Evolutionary conservation across 2,113 vertebrate species (phyloP).

Genomic region (Sphaerodactylus townsendi): DNA sequence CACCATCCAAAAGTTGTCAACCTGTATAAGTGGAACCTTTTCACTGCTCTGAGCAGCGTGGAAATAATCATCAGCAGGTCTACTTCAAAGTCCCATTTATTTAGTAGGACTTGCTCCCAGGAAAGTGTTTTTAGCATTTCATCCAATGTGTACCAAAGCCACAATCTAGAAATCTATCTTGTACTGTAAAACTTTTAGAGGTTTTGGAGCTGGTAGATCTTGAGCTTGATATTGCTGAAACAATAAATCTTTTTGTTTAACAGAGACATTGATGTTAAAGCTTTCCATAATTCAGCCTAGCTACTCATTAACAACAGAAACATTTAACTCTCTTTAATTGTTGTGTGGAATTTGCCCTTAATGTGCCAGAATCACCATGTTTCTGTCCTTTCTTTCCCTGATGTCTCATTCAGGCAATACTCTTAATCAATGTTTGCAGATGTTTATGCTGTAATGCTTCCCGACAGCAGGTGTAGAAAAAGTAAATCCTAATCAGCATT

Average conservation of each 20-base stretch:
- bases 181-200: conserved; percentile 5
- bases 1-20: too few species aligned
- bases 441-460: conserved; percentile 72
- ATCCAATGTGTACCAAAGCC: not conserved
- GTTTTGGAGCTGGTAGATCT: conserved; percentile 21
- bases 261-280: conserved; percentile 38
- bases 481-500: conserved; percentile 65
- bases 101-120: too few species aligned
- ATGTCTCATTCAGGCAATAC: conserved; percentile 69
- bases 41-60: too few species aligned
- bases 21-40: too few species aligned
- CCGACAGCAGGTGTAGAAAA: conserved; percentile 71
- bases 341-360: conserved; percentile 50
- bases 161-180: not conserved
- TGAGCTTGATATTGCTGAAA: not conserved
- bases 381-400: conserved; percentile 50
- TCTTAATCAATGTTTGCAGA: conserved; percentile 76
- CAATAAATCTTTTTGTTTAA: not conserved
- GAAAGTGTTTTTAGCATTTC: too few species aligned
- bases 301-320: conserved; percentile 39
- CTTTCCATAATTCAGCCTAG: conserved; percentile 22
- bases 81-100: too few species aligned
- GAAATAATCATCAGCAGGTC: too few species aligned
- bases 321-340: conserved; percentile 48
- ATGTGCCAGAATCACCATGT: conserved; percentile 36